A percentile compares a stretch with the other conserved stretches of the same genome.
These are phyloP conservation scores for Falco novaeseelandiae DNA, from an alignment of 2,797 vertebrate species.

Conservation along the genomic window DNA sequence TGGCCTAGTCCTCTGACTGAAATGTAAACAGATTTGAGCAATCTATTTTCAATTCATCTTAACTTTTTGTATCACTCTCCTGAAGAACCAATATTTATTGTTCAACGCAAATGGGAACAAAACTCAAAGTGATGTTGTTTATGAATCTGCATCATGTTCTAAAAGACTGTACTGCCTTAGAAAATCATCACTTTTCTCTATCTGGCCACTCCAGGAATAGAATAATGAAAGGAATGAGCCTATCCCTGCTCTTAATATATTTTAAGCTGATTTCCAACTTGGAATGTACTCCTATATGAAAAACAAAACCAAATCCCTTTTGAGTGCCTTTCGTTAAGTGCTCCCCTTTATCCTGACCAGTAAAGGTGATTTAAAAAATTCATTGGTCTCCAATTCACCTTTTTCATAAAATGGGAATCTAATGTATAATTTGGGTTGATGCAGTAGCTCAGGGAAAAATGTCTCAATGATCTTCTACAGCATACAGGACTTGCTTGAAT, in stretches of 20 bases:
- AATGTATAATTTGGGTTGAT: not conserved
- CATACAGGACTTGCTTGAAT: not conserved
- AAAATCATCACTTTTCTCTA: slow-evolving; percentile 15
- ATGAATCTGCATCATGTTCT: not conserved
- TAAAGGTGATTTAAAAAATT: not conserved
- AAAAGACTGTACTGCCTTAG: not conserved
- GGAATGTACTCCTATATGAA: not conserved
- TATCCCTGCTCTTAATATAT: not conserved
- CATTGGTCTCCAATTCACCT: not conserved
- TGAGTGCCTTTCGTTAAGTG: not conserved
- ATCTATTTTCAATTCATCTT: not conserved
- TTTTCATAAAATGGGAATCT: not conserved
- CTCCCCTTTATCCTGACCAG: not conserved
- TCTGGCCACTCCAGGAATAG: not conserved
- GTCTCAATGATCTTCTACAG: not conserved
- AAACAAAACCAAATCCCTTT: not conserved
- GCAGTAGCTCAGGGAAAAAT: not conserved
- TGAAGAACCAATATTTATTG: not conserved
- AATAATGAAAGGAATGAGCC: not conserved
- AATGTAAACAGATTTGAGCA: not conserved
- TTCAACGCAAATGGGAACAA: not conserved
- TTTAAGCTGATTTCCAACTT: not conserved
- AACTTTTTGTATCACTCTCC: not conserved
- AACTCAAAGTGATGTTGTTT: not conserved
- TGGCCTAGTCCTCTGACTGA: not conserved